Evolutionary conservation across 2,113 vertebrate genomes (phyloP).

Genomic region (Ceuthmochares aereus): DNA sequence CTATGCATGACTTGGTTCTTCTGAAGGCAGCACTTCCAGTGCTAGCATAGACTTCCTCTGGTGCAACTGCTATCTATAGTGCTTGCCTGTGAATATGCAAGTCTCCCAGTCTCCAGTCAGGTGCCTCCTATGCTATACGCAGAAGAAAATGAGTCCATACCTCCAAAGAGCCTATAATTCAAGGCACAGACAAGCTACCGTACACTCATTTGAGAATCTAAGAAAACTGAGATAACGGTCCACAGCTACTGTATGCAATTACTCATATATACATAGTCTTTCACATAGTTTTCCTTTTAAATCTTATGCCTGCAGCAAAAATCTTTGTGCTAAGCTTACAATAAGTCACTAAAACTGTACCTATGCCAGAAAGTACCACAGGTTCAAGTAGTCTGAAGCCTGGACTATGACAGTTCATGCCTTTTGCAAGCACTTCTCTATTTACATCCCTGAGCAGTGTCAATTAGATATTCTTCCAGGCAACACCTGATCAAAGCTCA

Average conservation of each 20-base stretch:
- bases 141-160: neutral
- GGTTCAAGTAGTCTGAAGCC: neutral
- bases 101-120: neutral
- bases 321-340: neutral
- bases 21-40: neutral
- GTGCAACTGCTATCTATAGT: neutral
- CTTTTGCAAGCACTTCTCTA: neutral
- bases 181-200: neutral
- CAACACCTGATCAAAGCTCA: neutral
- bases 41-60: neutral
- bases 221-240: neutral
- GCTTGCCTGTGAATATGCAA: neutral
- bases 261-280: neutral
- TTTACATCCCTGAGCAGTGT: neutral
- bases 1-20: neutral
- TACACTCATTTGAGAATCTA: neutral
- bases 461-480: neutral
- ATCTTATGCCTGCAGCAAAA: neutral
- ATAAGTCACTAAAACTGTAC: neutral
- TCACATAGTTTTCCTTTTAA: neutral
- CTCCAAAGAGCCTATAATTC: neutral
- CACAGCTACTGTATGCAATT: neutral
- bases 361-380: neutral
- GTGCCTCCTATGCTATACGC: neutral
- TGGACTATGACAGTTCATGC: accelerated